Conservation (phyloP, 2,113 vertebrate genomes). For the Herpetotheres cachinnans region DNA sequence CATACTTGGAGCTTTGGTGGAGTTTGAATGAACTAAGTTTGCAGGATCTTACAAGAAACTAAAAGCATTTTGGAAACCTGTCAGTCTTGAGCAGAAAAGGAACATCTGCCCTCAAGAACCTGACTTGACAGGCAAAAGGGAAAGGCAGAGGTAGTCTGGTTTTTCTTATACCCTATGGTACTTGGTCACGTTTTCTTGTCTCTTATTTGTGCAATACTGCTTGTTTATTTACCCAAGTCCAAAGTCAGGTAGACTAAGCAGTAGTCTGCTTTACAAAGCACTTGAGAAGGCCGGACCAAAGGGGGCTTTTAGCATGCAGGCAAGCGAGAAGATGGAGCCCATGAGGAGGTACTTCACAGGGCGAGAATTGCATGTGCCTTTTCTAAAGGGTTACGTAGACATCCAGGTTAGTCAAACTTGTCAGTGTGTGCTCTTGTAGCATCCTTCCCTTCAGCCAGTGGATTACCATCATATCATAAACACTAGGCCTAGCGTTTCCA, state of each 20-base stretch:
- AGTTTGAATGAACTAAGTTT: neutral
- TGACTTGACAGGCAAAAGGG: neutral
- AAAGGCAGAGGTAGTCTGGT: neutral
- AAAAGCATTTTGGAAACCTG: neutral
- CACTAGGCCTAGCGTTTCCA: neutral
- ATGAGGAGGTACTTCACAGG: neutral
- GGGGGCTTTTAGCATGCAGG: accelerated
- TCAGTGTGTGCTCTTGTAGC: neutral
- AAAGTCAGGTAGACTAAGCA: neutral
- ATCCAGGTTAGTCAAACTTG: neutral
- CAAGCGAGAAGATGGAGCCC: neutral
- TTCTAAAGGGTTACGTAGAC: neutral
- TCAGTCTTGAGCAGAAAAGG: neutral
- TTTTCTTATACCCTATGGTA: neutral
- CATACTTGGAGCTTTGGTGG: neutral
- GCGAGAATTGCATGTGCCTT: accelerated
- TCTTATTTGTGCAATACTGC: neutral
- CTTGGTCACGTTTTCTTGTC: neutral
- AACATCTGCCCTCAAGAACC: neutral
- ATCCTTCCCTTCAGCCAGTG: neutral
- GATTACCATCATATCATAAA: neutral
- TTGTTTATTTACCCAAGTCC: neutral
- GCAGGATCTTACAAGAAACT: neutral
- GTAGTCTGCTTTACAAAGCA: neutral
- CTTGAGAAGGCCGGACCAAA: neutral